A percentile compares a stretch with the other conserved stretches of the same genome.
phyloP scores from a whole-genome alignment of 1,140 invertebrate species.

The Riptortus pedestris region DNA sequence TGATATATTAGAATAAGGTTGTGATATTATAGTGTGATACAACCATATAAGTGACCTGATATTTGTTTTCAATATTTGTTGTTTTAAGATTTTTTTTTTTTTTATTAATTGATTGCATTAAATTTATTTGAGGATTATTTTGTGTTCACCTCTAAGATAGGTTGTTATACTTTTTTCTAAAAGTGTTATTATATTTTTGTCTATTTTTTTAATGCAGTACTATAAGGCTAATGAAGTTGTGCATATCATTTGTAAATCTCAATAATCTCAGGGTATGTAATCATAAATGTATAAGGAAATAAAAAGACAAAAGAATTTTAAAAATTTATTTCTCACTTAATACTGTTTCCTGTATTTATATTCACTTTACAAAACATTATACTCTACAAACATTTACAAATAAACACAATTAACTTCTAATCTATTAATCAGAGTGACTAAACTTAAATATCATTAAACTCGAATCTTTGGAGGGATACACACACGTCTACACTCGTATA shows the following conservation, averaged over 20 bases:
- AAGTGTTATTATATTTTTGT: no score
- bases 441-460: not conserved
- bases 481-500: not conserved
- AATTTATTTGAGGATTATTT: no score
- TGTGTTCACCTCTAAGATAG: no score
- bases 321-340: not conserved
- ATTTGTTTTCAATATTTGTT: not conserved
- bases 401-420: not conserved
- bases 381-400: not conserved
- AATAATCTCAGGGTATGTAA: no score
- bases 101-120: no score
- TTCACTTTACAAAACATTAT: not conserved
- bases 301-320: no score
- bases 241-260: no score
- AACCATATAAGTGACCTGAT: slow-evolving; percentile 1
- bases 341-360: not conserved
- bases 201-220: no score
- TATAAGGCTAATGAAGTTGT: no score
- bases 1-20: slow-evolving; percentile 1
- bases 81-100: not conserved
- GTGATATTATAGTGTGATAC: slow-evolving; percentile 8
- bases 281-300: no score
- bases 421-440: not conserved
- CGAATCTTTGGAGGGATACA: slow-evolving; percentile 16
- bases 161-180: no score